Percentiles rank a stretch among this genome's conserved stretches.
Conservation (phyloP, 2,113 vertebrate species). For the Cebidichthys violaceus region DNA sequence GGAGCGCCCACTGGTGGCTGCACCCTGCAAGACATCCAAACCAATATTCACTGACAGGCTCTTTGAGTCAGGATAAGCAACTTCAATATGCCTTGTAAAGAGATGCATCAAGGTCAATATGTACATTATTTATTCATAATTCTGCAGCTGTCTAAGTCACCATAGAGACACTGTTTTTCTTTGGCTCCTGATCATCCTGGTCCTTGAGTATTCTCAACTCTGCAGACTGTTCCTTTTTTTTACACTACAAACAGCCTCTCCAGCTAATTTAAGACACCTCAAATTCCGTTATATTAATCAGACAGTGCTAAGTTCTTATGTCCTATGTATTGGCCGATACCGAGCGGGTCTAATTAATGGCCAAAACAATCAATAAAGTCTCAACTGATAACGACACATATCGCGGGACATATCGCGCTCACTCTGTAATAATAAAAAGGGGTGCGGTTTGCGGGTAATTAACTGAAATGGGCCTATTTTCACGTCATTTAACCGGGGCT, state of each 20-base stretch:
- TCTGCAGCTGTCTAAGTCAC: neutral
- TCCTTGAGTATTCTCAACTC: neutral
- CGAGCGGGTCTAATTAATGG: slow-evolving; percentile 34
- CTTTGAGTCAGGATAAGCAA: neutral
- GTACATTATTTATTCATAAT: neutral
- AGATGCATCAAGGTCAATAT: neutral
- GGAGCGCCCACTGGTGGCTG: slow-evolving; percentile 66
- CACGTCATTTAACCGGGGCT: neutral
- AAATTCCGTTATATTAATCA: slow-evolving; percentile 16
- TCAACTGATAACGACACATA: slow-evolving; percentile 5
- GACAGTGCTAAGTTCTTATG: slow-evolving; percentile 31
- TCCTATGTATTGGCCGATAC: slow-evolving; percentile 23
- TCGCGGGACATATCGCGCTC: neutral
- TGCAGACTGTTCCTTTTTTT: neutral
- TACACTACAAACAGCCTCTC: neutral
- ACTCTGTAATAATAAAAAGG: neutral
- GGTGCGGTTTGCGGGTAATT: slow-evolving; percentile 20
- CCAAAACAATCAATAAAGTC: slow-evolving; percentile 39
- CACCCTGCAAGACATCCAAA: neutral
- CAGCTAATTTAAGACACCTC: neutral
- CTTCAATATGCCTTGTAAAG: neutral
- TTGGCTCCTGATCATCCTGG: neutral
- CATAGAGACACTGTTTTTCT: neutral
- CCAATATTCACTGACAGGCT: neutral
- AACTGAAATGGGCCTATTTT: neutral